phyloP scores from a whole-genome alignment of 2,113 vertebrate species.

The Syngnathoides biaculeatus region DNA sequence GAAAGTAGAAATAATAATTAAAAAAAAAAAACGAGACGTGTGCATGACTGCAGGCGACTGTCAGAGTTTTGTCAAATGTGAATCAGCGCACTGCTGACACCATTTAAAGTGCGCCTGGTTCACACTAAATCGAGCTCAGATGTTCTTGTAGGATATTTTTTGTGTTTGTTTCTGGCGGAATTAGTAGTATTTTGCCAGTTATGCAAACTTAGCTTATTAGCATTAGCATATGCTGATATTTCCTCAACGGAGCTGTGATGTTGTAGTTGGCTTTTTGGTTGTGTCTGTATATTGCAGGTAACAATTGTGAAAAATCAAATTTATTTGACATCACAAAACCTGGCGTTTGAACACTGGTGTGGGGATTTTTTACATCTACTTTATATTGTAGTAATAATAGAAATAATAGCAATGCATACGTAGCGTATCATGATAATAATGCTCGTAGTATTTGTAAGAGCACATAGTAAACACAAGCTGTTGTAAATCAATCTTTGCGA shows the following conservation, averaged over 20 bases:
- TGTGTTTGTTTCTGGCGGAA: too few relatives aligned
- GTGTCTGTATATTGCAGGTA: not conserved
- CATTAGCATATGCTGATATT: not conserved
- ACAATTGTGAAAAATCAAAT: not conserved
- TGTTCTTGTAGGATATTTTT: too few relatives aligned
- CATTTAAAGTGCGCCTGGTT: too few relatives aligned
- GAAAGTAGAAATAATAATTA: too few relatives aligned
- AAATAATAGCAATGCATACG: not conserved
- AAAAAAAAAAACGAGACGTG: too few relatives aligned
- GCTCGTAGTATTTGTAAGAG: not conserved
- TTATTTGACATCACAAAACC: too few relatives aligned
- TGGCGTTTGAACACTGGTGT: not conserved
- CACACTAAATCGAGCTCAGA: too few relatives aligned
- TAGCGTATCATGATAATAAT: not conserved
- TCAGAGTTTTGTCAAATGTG: too few relatives aligned
- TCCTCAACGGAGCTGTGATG: not conserved
- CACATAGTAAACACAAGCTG: not conserved
- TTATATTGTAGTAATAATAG: not conserved
- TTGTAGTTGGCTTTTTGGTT: not conserved
- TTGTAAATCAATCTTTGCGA: conserved; percentile 78
- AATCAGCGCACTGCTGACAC: too few relatives aligned
- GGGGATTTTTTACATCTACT: not conserved
- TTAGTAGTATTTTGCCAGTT: too few relatives aligned
- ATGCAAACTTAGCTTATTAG: not conserved
- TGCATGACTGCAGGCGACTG: too few relatives aligned